phyloP scores from a whole-genome alignment of 2,113 vertebrate species.

The Morphnarchus princeps region DNA sequence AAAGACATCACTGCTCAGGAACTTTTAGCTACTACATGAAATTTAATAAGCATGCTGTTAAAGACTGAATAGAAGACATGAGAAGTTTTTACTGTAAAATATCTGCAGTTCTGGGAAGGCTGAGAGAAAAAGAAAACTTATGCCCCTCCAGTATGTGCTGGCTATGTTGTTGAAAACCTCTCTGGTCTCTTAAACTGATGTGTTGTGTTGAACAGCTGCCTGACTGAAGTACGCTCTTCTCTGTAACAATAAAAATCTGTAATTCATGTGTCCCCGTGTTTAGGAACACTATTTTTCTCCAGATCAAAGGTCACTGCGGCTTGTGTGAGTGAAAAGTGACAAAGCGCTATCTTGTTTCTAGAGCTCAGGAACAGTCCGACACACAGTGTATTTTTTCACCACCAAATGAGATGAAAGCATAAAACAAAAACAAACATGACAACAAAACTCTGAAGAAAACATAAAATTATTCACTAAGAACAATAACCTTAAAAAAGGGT shows the following conservation, averaged over 20 bases:
- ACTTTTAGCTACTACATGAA: not conserved
- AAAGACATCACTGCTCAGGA: not conserved
- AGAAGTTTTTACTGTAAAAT: not conserved
- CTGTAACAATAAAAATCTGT: not conserved
- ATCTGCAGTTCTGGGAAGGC: not conserved
- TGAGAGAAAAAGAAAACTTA: not conserved
- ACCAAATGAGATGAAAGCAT: not conserved
- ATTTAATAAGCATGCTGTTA: not conserved
- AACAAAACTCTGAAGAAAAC: not conserved
- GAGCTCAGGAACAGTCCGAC: not conserved
- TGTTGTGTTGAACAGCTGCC: not conserved
- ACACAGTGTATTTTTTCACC: not conserved
- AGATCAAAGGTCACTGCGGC: not conserved
- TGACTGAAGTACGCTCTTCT: not conserved
- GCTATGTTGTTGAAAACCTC: not conserved
- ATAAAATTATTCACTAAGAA: not conserved
- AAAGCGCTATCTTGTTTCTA: not conserved
- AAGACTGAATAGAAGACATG: not conserved
- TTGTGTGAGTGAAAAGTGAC: not conserved
- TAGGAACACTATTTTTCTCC: not conserved
- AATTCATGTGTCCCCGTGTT: not conserved
- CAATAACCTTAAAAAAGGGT: not conserved
- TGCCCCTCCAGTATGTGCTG: not conserved
- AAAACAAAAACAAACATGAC: not conserved
- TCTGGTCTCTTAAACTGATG: not conserved